These are phyloP conservation scores for Acheta domesticus DNA, from an alignment of 2,888 invertebrate genomes.

Conservation along the genomic window DNA sequence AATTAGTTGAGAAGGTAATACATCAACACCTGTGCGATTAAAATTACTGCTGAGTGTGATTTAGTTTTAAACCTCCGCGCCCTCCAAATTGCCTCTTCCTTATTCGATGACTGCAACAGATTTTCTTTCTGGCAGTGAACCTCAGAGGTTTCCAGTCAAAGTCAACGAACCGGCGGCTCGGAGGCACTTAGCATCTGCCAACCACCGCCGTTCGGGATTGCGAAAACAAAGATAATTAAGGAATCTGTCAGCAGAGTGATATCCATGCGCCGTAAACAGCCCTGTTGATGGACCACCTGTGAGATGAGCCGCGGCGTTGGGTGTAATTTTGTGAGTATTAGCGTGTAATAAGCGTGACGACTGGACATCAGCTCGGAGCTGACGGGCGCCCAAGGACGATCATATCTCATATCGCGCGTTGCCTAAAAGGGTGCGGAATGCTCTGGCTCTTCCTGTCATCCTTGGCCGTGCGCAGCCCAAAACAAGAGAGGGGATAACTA, in stretches of 20 bases:
- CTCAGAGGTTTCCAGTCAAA: too few species aligned
- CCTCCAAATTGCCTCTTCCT: too few species aligned
- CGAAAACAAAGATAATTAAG: slow-evolving; percentile 18
- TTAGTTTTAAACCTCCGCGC: too few species aligned
- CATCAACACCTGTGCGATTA: too few species aligned
- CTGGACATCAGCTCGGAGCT: background rate
- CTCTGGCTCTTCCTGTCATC: background rate
- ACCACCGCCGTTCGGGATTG: background rate
- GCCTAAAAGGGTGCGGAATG: background rate
- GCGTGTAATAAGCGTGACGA: slow-evolving; percentile 11
- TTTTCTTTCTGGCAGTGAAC: too few species aligned
- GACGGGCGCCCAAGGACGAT: background rate
- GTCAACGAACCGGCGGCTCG: too few species aligned
- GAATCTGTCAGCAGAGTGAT: background rate
- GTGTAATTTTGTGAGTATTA: slow-evolving; percentile 8
- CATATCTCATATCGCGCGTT: background rate
- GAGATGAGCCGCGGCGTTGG: background rate
- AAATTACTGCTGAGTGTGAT: too few species aligned
- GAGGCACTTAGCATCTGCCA: too few species aligned
- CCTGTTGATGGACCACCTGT: background rate
- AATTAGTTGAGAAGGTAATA: too few species aligned
- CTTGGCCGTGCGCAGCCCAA: too few species aligned
- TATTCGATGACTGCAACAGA: too few species aligned
- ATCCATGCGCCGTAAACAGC: background rate
- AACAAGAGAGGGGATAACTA: too few species aligned